Base-by-base conservation (phyloP, 2,797 vertebrate species). In the Sebastes nivosus region DNA sequence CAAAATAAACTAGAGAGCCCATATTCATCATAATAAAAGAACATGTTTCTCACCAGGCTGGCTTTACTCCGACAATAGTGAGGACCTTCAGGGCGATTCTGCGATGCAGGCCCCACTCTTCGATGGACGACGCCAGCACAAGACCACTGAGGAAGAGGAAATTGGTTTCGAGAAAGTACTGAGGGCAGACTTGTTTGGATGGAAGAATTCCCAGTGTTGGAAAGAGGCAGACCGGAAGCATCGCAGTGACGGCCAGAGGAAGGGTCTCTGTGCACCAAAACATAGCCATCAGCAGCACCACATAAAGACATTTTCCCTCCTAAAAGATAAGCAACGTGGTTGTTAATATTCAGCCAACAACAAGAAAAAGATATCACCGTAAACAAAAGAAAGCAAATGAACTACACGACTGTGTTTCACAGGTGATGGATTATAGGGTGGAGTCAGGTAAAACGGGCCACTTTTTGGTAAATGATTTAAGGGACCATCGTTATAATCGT, bases 211-310 rank as follows among this genome's bases (percentile, higher is more conserved):
- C 98, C 92, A 99, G 75, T 59, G 97, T 97, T 20, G 98, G 98
- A 73, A 99, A 99, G 71, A 99, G 96, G 90, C 97, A 94, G 54
- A 99, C 95, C 3, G 99, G 98, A 66, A 99, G 96, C 93, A 99
- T 94, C 3, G 98, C 97, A 0, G 98, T 99, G 89, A 99, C 96
- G 0, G 99, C 97, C 90, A 99, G 94, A 13, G 99, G 99, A 57
- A 99, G 96, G 0, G 98, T 97, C 93, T 99, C 99, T 0, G 98
- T 98, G 93, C 98, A 99, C 99, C 99, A 99, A 65, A 97, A 99
- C 66, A 95, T 70, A 0, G 98, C 98, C 98, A 99, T 99, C 90
- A 99, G 91, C 79, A 98, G 87, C 87, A 99, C 96, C 91, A 99
- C 96, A 0, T 96, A 99, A 60, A 99, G 96, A 83, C 98, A 99